Evolutionary conservation across 2,888 invertebrate genomes (phyloP), one percentile per base, ranked within the genome.

Genomic region (Campoplex capitator): DNA sequence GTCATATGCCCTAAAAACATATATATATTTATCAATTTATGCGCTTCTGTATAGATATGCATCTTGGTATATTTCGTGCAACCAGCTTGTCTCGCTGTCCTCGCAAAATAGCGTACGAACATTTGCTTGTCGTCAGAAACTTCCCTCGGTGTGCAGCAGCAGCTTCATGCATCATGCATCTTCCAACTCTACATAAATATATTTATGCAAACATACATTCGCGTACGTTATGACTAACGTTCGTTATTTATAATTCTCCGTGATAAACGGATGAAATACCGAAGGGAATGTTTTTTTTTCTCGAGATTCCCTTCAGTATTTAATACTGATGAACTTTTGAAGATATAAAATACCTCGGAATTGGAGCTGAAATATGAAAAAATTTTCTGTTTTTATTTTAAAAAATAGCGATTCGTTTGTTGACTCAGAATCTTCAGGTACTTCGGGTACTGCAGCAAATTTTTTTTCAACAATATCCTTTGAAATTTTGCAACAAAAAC

Each of bases 131-230:
- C 18, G 28, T 74, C 74, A 28, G 38, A 74, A 74, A 74, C n/a
- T 74, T 13, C 4, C 56, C 56, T 11, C 38, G 38, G 56, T 54
- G 74, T 23, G 23, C 23, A 23, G 23, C 23, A 23, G 23, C 54
- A 71, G 45, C 48, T 56, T 74, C 56, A 38, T 74, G 74, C 56
- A 74, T 74, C 38, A 38, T n/a, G n/a, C 58, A 71, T 71, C 16
- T 71, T 71, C 7, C 23, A 48, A 71, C 28, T 45, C 1, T 28
- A 51, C 70, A 23, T 51, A 28, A 13, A 48, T 71, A 48, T 71
- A 42, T 70, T 42, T 23, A 4, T 42, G 11, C 23, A 16, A 1
- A 48, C 8, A 16, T 16, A 23, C 28, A 28, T 6, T 38, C 68
- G 23, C 23, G 2, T n/a, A 45, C 9, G 11, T 38, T 32, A 3